Evolutionary conservation across 2,888 invertebrate genomes (phyloP).

Genomic region (Tillus elongatus): DNA sequence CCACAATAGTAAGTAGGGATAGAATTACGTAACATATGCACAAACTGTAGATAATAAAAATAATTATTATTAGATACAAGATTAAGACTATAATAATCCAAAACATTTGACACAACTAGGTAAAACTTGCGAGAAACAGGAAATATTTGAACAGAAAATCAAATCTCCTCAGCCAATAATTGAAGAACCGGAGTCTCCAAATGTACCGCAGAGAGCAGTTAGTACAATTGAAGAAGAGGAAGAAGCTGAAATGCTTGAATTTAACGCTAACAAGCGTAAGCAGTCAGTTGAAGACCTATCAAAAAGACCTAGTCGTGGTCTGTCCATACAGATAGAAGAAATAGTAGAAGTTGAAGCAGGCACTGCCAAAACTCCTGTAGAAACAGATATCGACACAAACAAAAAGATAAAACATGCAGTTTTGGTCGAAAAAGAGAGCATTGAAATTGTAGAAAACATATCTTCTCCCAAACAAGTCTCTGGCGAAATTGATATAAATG

Average conservation of each 20-base stretch:
- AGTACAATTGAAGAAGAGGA: conserved; percentile 2
- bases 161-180: conserved; percentile 27
- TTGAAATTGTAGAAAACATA: conserved; percentile 35
- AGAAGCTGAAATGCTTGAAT: conserved; percentile 17
- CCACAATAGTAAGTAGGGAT: too few species aligned
- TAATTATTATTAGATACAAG: too few species aligned
- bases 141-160: conserved; percentile 23
- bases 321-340: conserved; percentile 23
- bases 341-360: conserved; percentile 27
- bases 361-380: conserved; percentile 26
- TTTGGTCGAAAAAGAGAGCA: conserved; percentile 35
- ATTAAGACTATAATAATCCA: too few species aligned
- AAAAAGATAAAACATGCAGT: conserved; percentile 33
- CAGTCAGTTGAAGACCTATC: conserved; percentile 1
- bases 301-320: conserved; percentile 12
- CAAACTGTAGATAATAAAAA: too few species aligned
- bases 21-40: too few species aligned
- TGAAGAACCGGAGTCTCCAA: conserved; percentile 29
- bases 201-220: conserved; percentile 12
- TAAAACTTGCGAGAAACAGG: conserved; percentile 25
- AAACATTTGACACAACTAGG: conserved; percentile 22
- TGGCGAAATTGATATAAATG: conserved; percentile 3
- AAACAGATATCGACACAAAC: conserved; percentile 28
- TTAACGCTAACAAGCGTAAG: neutral
- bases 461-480: conserved; percentile 27